Evolutionary conservation across 1,140 invertebrate genomes (phyloP).

Genomic region (Drosophila ercepeae): DNA sequence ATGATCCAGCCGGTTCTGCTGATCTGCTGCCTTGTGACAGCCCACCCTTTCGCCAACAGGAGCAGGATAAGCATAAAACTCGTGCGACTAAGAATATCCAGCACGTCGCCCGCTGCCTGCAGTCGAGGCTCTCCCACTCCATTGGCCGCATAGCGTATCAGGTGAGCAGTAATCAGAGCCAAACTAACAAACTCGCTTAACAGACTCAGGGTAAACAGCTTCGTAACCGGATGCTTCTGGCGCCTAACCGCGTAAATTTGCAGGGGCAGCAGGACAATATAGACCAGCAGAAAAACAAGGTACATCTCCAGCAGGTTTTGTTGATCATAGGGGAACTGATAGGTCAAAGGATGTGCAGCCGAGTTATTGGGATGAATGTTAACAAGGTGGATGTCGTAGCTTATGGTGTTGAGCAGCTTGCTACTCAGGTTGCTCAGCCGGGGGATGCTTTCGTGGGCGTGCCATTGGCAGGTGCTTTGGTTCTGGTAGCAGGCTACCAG

Average conservation of each 20-base stretch:
- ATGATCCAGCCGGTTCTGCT: constrained; percentile 89
- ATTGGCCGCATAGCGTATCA: constrained; percentile 94
- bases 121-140: constrained; percentile 93
- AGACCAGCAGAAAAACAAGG: constrained; percentile 94
- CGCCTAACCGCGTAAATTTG: constrained; percentile 94
- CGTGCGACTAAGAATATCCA: constrained; percentile 95
- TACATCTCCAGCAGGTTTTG: constrained; percentile 97
- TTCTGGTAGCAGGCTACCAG: constrained; percentile 96
- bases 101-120: constrained; percentile 93
- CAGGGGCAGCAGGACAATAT: constrained; percentile 93
- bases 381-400: constrained; percentile 98
- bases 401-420: constrained; percentile 84
- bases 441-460: constrained; percentile 86
- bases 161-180: constrained; percentile 94
- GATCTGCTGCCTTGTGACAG: constrained; percentile 94
- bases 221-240: constrained; percentile 96
- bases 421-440: constrained; percentile 63
- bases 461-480: constrained; percentile 91
- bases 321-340: constrained; percentile 98
- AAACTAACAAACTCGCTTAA: constrained; percentile 93
- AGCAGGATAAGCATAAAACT: constrained; percentile 97
- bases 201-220: constrained; percentile 94
- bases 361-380: constrained; percentile 96
- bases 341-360: constrained; percentile 93
- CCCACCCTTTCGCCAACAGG: constrained; percentile 98